A percentile compares a stretch with the other conserved stretches of the same genome.
phyloP scores from a whole-genome alignment of 2,888 invertebrate genomes.

The Melanostoma scalare region DNA sequence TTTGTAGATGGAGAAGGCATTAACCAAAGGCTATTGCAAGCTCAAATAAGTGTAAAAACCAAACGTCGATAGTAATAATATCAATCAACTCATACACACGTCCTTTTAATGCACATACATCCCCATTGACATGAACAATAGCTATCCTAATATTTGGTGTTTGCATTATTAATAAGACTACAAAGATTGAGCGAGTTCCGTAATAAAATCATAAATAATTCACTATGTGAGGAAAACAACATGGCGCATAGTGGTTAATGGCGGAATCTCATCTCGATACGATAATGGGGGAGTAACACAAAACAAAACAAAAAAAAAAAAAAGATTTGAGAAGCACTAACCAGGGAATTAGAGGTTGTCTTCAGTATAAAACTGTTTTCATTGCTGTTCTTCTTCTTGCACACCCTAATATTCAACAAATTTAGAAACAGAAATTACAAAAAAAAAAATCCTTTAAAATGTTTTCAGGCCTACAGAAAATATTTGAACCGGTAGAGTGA shows the following conservation, averaged over 20 bases:
- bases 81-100: conserved; percentile 25
- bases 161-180: conserved; percentile 62
- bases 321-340: too few relatives aligned
- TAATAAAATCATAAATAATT: conserved; percentile 60
- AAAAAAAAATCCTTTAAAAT: too few relatives aligned
- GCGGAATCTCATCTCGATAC: conserved; percentile 11
- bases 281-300: neutral
- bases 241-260: neutral
- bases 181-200: conserved; percentile 33
- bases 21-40: conserved; percentile 53
- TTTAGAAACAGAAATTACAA: too few relatives aligned
- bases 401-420: too few relatives aligned
- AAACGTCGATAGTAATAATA: conserved; percentile 52
- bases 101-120: neutral
- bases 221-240: neutral
- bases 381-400: too few relatives aligned
- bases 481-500: too few relatives aligned
- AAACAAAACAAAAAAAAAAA: too few relatives aligned
- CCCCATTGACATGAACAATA: conserved; percentile 2
- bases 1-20: neutral
- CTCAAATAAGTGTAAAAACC: conserved; percentile 46
- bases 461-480: too few relatives aligned
- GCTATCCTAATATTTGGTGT: conserved; percentile 35
- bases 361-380: too few relatives aligned
- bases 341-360: too few relatives aligned